phyloP scores from a whole-genome alignment of 2,797 vertebrate genomes.

The Tragelaphus eurycerus region DNA sequence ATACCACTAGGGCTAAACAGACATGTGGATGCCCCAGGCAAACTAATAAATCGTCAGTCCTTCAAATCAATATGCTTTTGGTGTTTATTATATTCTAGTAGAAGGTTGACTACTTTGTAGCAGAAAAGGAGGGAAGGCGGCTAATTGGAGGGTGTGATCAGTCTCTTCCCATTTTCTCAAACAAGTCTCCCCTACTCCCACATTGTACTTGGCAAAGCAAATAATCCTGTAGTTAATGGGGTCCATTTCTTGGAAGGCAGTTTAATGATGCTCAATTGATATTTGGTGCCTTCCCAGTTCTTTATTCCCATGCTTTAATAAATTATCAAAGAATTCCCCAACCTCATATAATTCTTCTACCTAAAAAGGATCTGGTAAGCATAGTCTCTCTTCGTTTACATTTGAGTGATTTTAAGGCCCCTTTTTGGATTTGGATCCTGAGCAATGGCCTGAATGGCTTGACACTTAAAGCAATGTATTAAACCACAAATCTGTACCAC shows the following conservation, averaged over 20 bases:
- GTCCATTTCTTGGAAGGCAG: background rate
- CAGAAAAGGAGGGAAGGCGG: background rate
- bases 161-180: background rate
- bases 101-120: background rate
- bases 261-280: background rate
- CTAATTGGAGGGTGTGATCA: background rate
- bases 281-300: background rate
- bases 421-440: background rate
- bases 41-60: background rate
- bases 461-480: background rate
- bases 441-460: background rate
- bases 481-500: background rate
- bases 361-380: background rate
- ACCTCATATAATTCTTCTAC: background rate
- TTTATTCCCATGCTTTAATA: background rate
- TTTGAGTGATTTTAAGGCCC: background rate
- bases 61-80: background rate
- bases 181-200: background rate
- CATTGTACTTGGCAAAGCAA: background rate
- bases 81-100: background rate
- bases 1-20: background rate
- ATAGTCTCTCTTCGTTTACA: background rate
- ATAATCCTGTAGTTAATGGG: background rate
- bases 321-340: background rate
- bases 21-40: background rate